phyloP scores from a whole-genome alignment of 2,113 vertebrate species.

The Cheirogaleus medius region DNA sequence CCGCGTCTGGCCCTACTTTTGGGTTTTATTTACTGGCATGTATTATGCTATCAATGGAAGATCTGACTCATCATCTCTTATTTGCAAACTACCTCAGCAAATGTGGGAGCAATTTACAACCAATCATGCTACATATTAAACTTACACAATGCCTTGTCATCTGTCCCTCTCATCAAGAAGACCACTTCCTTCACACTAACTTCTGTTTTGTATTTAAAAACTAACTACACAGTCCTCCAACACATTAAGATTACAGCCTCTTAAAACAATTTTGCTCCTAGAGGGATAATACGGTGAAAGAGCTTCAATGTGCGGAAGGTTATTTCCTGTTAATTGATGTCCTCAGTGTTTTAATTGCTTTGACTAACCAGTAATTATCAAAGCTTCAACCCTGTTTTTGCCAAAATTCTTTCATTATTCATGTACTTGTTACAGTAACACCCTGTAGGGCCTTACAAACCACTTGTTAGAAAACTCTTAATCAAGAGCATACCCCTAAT shows the following conservation, averaged over 20 bases:
- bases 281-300: background rate
- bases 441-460: background rate
- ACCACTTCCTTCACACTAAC: conserved; percentile 54
- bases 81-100: conserved; percentile 57
- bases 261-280: conserved; percentile 36
- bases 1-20: background rate
- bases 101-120: conserved; percentile 58
- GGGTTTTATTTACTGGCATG: background rate
- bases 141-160: conserved; percentile 68
- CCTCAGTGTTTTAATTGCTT: conserved; percentile 53
- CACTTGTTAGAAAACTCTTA: conserved; percentile 21
- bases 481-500: background rate
- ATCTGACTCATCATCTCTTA: conserved; percentile 46
- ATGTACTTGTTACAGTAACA: conserved; percentile 7
- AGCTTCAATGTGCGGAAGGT: background rate
- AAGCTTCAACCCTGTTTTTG: conserved; percentile 26
- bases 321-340: conserved; percentile 53
- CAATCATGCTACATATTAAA: conserved; percentile 51
- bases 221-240: conserved; percentile 21
- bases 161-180: conserved; percentile 54
- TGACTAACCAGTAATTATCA: conserved; percentile 57
- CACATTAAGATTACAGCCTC: conserved; percentile 5
- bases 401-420: conserved; percentile 61
- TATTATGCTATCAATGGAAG: conserved; percentile 18
- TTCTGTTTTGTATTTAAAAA: conserved; percentile 69